Evolutionary conservation across 2,888 invertebrate genomes (phyloP).

Genomic region (Xylota segnis): DNA sequence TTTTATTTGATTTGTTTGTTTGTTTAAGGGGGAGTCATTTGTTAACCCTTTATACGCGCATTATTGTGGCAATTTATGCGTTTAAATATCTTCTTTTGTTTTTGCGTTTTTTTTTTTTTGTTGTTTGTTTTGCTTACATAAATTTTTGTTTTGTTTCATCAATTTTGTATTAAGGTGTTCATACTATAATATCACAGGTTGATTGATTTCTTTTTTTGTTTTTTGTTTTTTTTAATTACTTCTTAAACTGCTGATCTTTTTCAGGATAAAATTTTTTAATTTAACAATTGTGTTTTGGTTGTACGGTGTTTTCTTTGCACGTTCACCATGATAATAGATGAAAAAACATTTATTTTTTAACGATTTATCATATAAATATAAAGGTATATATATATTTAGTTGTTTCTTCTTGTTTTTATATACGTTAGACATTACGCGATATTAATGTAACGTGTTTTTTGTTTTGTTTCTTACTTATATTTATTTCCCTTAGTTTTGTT

Average conservation of each 20-base stretch:
- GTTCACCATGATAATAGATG: slow-evolving; percentile 80
- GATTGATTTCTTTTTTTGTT: too few species aligned
- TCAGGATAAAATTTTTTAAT: slow-evolving; percentile 78
- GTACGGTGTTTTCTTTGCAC: slow-evolving; percentile 65
- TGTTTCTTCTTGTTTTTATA: slow-evolving; percentile 64
- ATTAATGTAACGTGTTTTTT: slow-evolving; percentile 68
- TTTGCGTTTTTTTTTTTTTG: slow-evolving; percentile 61
- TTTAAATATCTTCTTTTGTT: slow-evolving; percentile 59
- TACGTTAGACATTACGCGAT: slow-evolving; percentile 76
- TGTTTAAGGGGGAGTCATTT: slow-evolving; percentile 10
- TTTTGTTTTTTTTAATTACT: slow-evolving; percentile 78
- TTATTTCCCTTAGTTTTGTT: slow-evolving; percentile 51
- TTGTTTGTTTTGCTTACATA: slow-evolving; percentile 64
- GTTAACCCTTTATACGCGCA: slow-evolving; percentile 43
- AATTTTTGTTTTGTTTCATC: slow-evolving; percentile 48
- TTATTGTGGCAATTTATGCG: slow-evolving; percentile 70
- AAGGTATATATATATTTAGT: slow-evolving; percentile 54
- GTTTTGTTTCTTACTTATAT: slow-evolving; percentile 52
- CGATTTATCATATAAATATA: slow-evolving; percentile 68
- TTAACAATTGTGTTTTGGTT: slow-evolving; percentile 77
- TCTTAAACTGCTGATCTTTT: slow-evolving; percentile 73
- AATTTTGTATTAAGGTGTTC: slow-evolving; percentile 79
- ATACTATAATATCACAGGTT: slow-evolving; percentile 81
- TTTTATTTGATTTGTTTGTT: slow-evolving; percentile 62
- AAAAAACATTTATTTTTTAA: slow-evolving; percentile 78